Percentiles rank a stretch among this genome's conserved stretches.
Evolutionary conservation across 2,888 invertebrate species (phyloP).

Genomic region (Metellina segmentata): DNA sequence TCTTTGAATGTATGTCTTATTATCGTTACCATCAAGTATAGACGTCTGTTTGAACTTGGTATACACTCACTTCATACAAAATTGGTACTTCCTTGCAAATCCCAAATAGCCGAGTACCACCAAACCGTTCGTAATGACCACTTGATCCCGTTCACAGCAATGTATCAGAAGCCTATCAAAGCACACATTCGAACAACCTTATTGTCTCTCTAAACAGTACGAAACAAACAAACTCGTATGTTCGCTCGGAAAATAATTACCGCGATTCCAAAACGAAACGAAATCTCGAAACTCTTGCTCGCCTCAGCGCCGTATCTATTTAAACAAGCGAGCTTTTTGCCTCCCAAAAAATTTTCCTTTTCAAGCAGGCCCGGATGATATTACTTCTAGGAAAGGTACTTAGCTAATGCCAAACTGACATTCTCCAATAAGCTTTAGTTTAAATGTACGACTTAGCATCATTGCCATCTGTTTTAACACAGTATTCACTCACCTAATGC

Average conservation of each 20-base stretch:
- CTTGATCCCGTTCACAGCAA: background rate
- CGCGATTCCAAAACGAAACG: conserved; percentile 15
- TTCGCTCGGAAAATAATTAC: conserved; percentile 42
- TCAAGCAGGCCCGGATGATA: background rate
- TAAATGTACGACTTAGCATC: too few species aligned
- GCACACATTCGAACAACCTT: background rate
- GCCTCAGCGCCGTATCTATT: conserved; percentile 1
- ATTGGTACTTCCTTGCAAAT: background rate
- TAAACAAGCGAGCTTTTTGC: conserved; percentile 24
- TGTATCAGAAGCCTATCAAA: background rate
- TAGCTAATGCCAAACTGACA: too few species aligned
- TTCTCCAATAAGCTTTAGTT: too few species aligned
- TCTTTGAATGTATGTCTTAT: too few species aligned
- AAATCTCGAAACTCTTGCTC: conserved; percentile 13
- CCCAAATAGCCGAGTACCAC: background rate
- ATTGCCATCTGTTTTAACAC: too few species aligned
- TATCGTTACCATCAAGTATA: too few species aligned
- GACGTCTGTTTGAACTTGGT: too few species aligned
- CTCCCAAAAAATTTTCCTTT: conserved; percentile 25
- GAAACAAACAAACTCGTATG: background rate
- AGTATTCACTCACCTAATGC: too few species aligned
- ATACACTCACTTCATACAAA: too few species aligned
- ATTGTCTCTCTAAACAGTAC: background rate
- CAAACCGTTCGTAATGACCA: background rate
- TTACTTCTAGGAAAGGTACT: too few species aligned